These are phyloP conservation scores for Rhynchotus rufescens DNA, from an alignment of 2,797 vertebrate species.

Conservation along the genomic window DNA sequence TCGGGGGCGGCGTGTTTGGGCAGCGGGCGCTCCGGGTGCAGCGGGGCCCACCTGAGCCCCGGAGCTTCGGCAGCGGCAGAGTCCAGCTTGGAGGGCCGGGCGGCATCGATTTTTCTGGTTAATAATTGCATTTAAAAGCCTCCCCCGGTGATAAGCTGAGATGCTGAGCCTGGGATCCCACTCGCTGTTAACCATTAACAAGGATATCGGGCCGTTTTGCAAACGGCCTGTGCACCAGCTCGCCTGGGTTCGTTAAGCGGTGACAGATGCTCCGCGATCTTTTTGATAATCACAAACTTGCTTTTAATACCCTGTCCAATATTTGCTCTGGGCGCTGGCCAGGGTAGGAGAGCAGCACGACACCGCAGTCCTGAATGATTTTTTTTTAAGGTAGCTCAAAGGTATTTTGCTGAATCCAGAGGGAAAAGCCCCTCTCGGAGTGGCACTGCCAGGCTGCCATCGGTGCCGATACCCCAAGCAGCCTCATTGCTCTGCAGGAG, in stretches of 20 bases:
- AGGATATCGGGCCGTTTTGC: not conserved
- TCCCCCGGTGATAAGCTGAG: constrained; percentile 29
- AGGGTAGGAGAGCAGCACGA: not conserved
- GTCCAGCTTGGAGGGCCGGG: too few relatives aligned
- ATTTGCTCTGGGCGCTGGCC: constrained; percentile 18
- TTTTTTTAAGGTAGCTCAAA: constrained; percentile 8
- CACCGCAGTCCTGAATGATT: not conserved
- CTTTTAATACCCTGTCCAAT: constrained; percentile 11
- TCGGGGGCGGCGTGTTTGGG: too few relatives aligned
- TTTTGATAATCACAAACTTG: constrained; percentile 5
- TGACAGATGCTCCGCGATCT: constrained; percentile 11
- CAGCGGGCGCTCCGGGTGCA: too few relatives aligned
- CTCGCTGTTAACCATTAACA: not conserved
- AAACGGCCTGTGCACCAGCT: not conserved
- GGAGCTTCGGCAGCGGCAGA: too few relatives aligned
- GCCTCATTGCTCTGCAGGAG: not conserved
- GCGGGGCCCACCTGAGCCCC: too few relatives aligned
- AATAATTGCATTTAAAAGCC: constrained; percentile 34
- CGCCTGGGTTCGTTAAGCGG: constrained; percentile 14
- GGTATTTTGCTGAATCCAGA: not conserved
- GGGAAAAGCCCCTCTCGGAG: not conserved
- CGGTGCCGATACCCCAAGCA: not conserved
- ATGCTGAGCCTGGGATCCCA: not conserved
- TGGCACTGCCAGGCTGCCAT: not conserved
- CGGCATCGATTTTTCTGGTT: not conserved